Conservation (phyloP, 2,797 vertebrate species). For the Miichthys miiuy region DNA sequence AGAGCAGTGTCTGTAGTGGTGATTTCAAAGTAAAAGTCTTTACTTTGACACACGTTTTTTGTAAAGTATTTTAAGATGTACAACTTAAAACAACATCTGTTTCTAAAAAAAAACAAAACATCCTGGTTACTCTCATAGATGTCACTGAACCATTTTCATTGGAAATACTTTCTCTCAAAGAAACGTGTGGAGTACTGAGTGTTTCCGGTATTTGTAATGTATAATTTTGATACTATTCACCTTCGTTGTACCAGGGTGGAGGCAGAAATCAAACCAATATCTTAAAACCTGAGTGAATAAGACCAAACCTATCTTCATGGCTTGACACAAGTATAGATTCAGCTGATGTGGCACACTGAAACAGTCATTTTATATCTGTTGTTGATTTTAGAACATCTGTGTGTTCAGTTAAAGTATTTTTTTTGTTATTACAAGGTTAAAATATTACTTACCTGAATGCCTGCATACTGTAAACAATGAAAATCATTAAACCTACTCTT, state of each 20-base stretch:
- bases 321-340: accelerated
- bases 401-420: too few relatives aligned
- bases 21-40: not conserved
- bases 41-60: too few relatives aligned
- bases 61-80: too few relatives aligned
- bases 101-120: not conserved
- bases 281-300: not conserved
- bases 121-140: not conserved
- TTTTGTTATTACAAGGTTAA: too few relatives aligned
- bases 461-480: too few relatives aligned
- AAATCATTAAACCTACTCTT: too few relatives aligned
- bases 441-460: too few relatives aligned
- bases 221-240: not conserved
- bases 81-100: not conserved
- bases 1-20: not conserved
- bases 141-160: not conserved
- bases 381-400: too few relatives aligned
- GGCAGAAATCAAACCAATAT: not conserved
- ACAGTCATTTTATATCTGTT: too few relatives aligned
- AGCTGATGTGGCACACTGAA: too few relatives aligned
- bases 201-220: too few relatives aligned
- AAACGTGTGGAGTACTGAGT: not conserved
- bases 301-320: not conserved
- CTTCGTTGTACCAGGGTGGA: too few relatives aligned
- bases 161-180: not conserved